Evolutionary conservation across 2,888 invertebrate genomes (phyloP), one percentile per base, ranked within the genome.

Genomic region (Drosophila cyrtoloma): DNA sequence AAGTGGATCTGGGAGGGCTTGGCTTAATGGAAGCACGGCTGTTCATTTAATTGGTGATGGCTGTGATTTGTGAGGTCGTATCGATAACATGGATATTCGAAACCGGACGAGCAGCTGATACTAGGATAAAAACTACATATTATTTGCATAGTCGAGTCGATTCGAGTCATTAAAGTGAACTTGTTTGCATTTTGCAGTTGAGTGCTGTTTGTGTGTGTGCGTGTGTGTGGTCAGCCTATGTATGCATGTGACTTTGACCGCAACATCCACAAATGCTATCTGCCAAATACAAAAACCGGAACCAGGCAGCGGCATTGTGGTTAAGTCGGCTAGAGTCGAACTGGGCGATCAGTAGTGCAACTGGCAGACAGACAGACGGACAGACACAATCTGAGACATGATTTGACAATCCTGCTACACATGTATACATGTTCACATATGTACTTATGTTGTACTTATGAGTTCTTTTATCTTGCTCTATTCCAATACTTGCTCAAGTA

Each of bases 21-120:
- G 63, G 77, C 77, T 79, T 89, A 84, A 89, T 85, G 87, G 80
- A 71, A 87, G 83, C 67, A 82, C 75, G 85, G 77, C 86, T 82
- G 80, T 74, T 66, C 77, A 85, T 89, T 89, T 87, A 89, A 86
- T 89, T 86, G 85, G 42, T 10, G 16, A 16, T 47, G 83, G 64
- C 85, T 85, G 82, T 85, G 85, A 85, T 85, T 85, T 85, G 85
- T 84, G 89, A 84, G 73, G 72, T 62, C 79, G 87, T 87, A 89
- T 84, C 89, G 81, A 86, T 86, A 75, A 56, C 84, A 58, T 58
- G 39, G 55, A 64, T 39, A 35, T 44, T 14, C 32, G 32, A 26
- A 42, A 33, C 35, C n/a, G 37, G 12, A 32, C 32, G 47, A 16
- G 39, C 16, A 28, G 14, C 1, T n/a, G 59, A 10, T 22, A 12